Conservation (phyloP, 2,113 vertebrate genomes). For the Corythornis madagascariensis region DNA sequence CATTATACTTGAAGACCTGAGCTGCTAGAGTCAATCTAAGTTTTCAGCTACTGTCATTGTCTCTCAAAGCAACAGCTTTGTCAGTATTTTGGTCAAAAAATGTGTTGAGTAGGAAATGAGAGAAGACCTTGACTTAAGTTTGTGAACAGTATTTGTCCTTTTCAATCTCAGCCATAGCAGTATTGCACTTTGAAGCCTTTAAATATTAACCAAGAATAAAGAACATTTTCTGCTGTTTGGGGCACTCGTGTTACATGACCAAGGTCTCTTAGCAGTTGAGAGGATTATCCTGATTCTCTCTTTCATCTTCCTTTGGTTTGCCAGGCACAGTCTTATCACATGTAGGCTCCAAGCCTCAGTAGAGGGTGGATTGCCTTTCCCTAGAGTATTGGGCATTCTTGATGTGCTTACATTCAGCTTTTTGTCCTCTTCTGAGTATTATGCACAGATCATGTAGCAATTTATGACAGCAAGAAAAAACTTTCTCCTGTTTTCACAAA, state of each 20-base stretch:
- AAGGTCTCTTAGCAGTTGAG: conserved; percentile 40
- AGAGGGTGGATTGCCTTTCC: not conserved
- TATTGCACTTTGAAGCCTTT: conserved; percentile 12
- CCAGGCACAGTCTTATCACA: not conserved
- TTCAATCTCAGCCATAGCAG: not conserved
- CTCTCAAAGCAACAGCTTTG: not conserved
- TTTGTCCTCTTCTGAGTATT: not conserved
- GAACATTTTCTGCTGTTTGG: conserved; percentile 29
- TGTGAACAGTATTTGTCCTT: conserved; percentile 4
- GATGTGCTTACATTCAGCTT: not conserved
- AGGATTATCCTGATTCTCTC: conserved; percentile 43
- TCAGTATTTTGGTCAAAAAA: not conserved
- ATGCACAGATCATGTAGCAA: not conserved
- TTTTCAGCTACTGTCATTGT: not conserved
- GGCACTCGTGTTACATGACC: not conserved
- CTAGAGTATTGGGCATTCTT: not conserved
- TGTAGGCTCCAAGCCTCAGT: not conserved
- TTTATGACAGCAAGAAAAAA: not conserved
- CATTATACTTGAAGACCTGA: not conserved
- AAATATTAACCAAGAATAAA: conserved; percentile 53
- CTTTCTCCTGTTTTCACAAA: not conserved
- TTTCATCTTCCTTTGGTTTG: conserved; percentile 36
- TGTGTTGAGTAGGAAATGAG: not conserved
- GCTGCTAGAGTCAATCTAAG: not conserved
- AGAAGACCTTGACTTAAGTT: not conserved